Percentiles rank a stretch among this genome's conserved stretches.
Evolutionary conservation across 2,797 vertebrate genomes (phyloP).

Genomic region (Aplochiton taeniatus): DNA sequence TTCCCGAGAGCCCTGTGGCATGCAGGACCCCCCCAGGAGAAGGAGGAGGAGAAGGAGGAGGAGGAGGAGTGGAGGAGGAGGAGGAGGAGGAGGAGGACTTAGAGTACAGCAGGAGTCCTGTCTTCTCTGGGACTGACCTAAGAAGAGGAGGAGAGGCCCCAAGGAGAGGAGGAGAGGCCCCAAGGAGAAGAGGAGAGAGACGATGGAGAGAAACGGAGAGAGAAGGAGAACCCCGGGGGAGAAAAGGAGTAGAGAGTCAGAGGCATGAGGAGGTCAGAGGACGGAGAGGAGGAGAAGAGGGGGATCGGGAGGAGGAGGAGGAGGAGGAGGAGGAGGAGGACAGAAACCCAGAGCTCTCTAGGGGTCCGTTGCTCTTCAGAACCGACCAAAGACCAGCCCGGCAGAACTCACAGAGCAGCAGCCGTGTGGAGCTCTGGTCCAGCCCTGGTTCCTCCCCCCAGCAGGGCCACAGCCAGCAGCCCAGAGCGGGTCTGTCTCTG

Average conservation of each 20-base stretch:
- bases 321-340: neutral
- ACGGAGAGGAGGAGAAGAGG: neutral
- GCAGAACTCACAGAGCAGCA: too few species aligned
- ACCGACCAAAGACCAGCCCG: too few species aligned
- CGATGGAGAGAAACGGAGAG: neutral
- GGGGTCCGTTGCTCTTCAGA: too few species aligned
- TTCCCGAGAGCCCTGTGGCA: conserved; percentile 40
- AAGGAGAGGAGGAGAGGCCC: too few species aligned
- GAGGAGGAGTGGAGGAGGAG: conserved; percentile 5
- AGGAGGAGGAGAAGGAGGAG: neutral
- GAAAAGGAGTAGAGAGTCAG: neutral
- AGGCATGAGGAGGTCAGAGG: neutral
- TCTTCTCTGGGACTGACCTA: conserved; percentile 22
- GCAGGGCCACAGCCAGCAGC: conserved; percentile 13
- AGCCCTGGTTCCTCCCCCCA: neutral
- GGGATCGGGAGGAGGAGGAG: neutral
- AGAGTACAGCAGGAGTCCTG: conserved; percentile 22
- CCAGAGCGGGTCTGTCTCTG: neutral
- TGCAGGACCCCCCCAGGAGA: neutral
- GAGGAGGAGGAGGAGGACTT: neutral
- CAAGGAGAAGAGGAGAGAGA: neutral
- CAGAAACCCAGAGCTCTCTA: too few species aligned
- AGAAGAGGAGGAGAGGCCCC: conserved; percentile 2
- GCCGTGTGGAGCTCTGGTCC: neutral
- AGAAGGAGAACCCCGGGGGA: neutral